Base-by-base conservation (phyloP, 1,140 invertebrate species). In the Campodea augens region DNA sequence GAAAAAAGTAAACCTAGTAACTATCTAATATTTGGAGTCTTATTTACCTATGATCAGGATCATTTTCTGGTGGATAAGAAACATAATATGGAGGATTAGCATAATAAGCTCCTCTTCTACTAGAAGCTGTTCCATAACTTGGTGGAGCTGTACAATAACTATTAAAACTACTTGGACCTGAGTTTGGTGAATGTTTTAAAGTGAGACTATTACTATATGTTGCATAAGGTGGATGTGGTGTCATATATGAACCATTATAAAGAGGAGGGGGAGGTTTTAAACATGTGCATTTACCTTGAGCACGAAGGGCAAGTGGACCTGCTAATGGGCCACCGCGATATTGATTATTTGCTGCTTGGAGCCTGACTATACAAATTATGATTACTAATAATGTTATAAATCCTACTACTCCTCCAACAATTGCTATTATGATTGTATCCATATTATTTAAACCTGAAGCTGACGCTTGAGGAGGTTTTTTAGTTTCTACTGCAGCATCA, bases 401-500 rank as follows among this genome's bases (percentile, higher is more conserved):
- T 1, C 79, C 83, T 12, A 91, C 82, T 1, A 91, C 85, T 13
- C 85, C 85, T 1, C 83, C 85, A 0, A 90, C 85, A 50, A 91
- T 89, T 3, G 84, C 84, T 43, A 91, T 89, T 40, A 92, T 90
- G 0, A 92, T 59, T 2, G 85, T 88, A 52, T 92, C 87, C 53
- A 91, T 86, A 49, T 87, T 89, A 38, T 72, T 77, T 0, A 81
- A 68, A 2, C 72, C 67, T 5, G 70, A 50, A 52, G 15, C 51
- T 54, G 21, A 52, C 49, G 19, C 56, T 51, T 19, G 52, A 49
- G 0, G 52, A 47, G 3, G 68, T 46, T 67, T 58, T 13, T 49
- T 39, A 41, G 52, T 52, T 13, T 38, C 38, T 18, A 70, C 67
- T 60, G 63, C 15, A 67, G 65, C 2, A 57, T 57, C 51, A 63